Evolutionary conservation across 2,113 vertebrate species (phyloP).

Genomic region (Paedocypris sp.): DNA sequence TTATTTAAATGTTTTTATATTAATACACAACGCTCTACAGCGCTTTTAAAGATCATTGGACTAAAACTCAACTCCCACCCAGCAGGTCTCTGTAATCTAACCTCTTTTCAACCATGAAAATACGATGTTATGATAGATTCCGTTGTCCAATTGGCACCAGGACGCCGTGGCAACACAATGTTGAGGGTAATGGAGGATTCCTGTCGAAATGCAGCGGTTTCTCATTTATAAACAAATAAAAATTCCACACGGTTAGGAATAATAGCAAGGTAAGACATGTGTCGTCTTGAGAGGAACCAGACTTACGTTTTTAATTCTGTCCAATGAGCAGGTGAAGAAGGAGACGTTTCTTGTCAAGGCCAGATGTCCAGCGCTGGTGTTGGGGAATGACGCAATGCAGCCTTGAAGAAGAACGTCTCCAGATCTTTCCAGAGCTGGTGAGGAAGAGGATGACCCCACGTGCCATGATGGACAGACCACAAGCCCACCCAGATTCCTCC

Average conservation of each 20-base stretch:
- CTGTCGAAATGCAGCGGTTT: constrained; percentile 33
- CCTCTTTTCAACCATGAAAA: too few relatives aligned
- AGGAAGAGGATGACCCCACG: constrained; percentile 18
- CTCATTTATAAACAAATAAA: constrained; percentile 29
- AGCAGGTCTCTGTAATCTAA: too few relatives aligned
- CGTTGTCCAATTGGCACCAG: background rate
- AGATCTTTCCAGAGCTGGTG: constrained; percentile 18
- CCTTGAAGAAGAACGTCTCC: constrained; percentile 30
- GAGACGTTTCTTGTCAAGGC: constrained; percentile 39
- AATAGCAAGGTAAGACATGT: constrained; percentile 34
- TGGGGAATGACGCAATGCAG: constrained; percentile 36
- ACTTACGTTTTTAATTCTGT: constrained; percentile 45
- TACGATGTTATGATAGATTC: too few relatives aligned
- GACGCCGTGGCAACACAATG: too few relatives aligned
- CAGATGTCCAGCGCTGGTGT: constrained; percentile 39
- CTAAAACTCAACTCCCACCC: too few relatives aligned
- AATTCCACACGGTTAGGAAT: constrained; percentile 29
- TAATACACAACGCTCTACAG: too few relatives aligned
- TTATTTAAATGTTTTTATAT: too few relatives aligned
- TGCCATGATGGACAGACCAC: background rate
- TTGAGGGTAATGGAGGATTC: constrained; percentile 38
- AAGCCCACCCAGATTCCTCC: constrained; percentile 7
- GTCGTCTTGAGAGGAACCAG: constrained; percentile 46
- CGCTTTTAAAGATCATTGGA: too few relatives aligned
- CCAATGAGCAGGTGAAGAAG: constrained; percentile 42